These are phyloP conservation scores for Metridium senile DNA, from an alignment of 92 coral and sea anemone species.

Conservation along the genomic window DNA sequence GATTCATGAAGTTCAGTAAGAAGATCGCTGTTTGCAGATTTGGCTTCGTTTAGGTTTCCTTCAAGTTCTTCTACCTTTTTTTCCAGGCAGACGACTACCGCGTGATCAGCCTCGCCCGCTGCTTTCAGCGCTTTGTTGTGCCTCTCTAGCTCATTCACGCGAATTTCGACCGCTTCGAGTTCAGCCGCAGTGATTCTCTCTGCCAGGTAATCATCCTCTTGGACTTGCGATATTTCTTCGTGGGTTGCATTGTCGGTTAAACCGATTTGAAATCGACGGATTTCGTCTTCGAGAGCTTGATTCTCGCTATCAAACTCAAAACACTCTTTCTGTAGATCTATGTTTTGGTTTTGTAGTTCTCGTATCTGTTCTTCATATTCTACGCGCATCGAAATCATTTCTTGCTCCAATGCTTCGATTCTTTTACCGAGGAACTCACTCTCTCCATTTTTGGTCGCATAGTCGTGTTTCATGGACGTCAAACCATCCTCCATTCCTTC, in stretches of 20 bases:
- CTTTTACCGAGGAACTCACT: constrained; percentile 87
- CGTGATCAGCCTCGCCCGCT: constrained; percentile 90
- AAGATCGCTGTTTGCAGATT: constrained; percentile 68
- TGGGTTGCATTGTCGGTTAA: constrained; percentile 20
- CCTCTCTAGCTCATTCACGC: constrained; percentile 79
- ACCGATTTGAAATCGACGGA: constrained; percentile 17
- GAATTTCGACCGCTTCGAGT: constrained; percentile 57
- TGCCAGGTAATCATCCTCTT: constrained; percentile 31
- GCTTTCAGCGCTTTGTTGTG: constrained; percentile 77
- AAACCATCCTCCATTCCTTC: constrained; percentile 73
- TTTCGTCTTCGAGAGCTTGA: constrained; percentile 38
- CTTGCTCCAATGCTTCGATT: constrained; percentile 76
- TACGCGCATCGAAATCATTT: constrained; percentile 74
- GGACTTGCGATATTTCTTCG: constrained; percentile 9
- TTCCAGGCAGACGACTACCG: constrained; percentile 76
- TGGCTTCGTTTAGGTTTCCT: constrained; percentile 59
- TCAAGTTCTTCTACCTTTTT: constrained; percentile 79
- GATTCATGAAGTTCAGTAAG: constrained; percentile 82
- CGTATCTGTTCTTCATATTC: constrained; percentile 81
- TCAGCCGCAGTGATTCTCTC: constrained; percentile 46
- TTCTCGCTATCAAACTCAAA: constrained; percentile 76
- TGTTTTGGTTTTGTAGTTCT: constrained; percentile 72
- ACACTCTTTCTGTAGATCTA: constrained; percentile 74
- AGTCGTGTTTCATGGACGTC: constrained; percentile 74
- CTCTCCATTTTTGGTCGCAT: constrained; percentile 86